Base-by-base conservation (phyloP, 2,113 vertebrate species). In the Melospiza melodia region DNA sequence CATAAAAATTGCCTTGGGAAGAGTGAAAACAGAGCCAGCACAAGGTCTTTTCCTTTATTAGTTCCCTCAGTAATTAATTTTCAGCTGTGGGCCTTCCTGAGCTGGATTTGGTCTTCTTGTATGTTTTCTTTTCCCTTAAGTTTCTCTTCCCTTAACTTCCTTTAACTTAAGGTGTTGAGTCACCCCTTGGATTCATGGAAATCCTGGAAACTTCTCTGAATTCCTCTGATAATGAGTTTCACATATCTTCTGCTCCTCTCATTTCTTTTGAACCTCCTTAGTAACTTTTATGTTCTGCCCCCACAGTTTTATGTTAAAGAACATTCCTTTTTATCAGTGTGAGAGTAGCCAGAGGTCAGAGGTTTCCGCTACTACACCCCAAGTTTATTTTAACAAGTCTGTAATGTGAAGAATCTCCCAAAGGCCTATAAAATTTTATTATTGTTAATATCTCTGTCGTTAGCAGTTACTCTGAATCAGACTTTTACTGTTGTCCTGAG, bases 401-500 rank as follows among this genome's bases (percentile, higher is more conserved):
- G 35, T 79, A 80, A 65, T 86, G 48, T 24, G 59, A 83, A 84
- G 59, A 59, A 85, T 95, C 59, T 90, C 63, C 79, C 59, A 54
- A 55, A 87, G 52, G 61, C 77, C 28, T 87, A 91, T 97, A 94
- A 88, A 89, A 20, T 84, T 94, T 97, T 97, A 98, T 96, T 95
- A 77, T 84, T 88, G 84, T 87, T 95, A 93, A 93, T 97, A 92
- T 93, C 6, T 10, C 72, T 84, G 67, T 54, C 95, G 85, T 86
- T 96, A 83, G 54, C 66, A 72, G 91, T 91, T 88, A 46, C 33
- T 86, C 48, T 84, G 91, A 74, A 58, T 87, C 90, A 95, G 89
- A 63, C 89, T 95, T 88, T 93, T 92, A 92, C 4, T 9, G 61
- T 67, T 92, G 35, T 94, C 83, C 88, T 92, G 92, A 83, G 73